A percentile compares a stretch with the other conserved stretches of the same genome.
Evolutionary conservation across 2,113 vertebrate species (phyloP).

Genomic region (Pluvialis apricaria): DNA sequence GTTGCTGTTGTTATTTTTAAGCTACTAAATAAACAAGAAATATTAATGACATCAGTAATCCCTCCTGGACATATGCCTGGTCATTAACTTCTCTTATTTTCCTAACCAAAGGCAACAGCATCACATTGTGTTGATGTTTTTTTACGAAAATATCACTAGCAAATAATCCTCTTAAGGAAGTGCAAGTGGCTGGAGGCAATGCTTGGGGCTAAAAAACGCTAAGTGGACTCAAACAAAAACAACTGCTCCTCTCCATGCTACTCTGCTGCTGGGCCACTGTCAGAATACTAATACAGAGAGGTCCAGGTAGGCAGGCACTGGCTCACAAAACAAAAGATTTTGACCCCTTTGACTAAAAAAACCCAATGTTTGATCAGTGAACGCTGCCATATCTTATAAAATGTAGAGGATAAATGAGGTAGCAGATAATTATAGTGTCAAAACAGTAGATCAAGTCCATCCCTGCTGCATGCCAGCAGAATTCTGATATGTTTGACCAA

Average conservation of each 20-base stretch:
- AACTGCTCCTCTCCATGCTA: conserved; percentile 17
- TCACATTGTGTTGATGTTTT: conserved; percentile 52
- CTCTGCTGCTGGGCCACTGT: neutral
- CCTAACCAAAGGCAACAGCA: conserved; percentile 56
- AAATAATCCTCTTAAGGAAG: conserved; percentile 74
- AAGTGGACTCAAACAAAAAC: conserved; percentile 55
- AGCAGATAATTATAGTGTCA: neutral
- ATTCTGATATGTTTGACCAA: neutral
- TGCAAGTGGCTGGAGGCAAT: conserved; percentile 71
- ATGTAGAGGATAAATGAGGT: neutral
- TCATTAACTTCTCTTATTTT: conserved; percentile 63
- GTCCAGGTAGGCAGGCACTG: neutral
- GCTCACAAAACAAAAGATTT: neutral
- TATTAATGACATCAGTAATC: conserved; percentile 31
- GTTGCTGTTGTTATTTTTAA: conserved; percentile 10
- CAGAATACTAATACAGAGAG: conserved; percentile 53
- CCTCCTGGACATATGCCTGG: neutral
- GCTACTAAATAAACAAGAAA: conserved; percentile 26
- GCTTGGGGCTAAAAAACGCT: conserved; percentile 61
- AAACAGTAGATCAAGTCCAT: neutral
- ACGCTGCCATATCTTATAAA: neutral
- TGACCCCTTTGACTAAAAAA: neutral
- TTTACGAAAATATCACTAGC: conserved; percentile 65
- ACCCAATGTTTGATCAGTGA: neutral
- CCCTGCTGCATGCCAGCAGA: neutral